phyloP scores from a whole-genome alignment of 1,140 invertebrate species.

The Heliconius hewitsoni region DNA sequence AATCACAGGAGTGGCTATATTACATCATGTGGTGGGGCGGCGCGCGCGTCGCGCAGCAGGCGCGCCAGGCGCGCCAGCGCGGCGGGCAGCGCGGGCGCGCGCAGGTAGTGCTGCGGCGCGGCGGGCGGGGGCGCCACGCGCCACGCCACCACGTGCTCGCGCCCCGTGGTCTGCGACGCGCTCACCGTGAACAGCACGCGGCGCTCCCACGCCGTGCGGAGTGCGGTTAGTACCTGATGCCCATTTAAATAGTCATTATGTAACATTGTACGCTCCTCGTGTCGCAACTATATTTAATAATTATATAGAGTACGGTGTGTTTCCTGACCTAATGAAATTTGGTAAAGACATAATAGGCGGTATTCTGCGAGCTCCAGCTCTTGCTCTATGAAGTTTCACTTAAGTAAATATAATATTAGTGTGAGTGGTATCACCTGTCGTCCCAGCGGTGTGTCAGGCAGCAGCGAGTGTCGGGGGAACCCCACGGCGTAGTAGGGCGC shows the following conservation, averaged over 20 bases:
- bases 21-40: too few relatives aligned
- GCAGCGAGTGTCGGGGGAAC: constrained; percentile 90
- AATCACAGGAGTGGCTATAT: too few relatives aligned
- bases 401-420: too few relatives aligned
- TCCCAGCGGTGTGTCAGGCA: constrained; percentile 90
- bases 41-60: too few relatives aligned
- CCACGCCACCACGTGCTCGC: constrained; percentile 95
- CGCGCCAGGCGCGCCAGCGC: background rate
- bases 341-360: too few relatives aligned
- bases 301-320: too few relatives aligned
- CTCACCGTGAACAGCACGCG: constrained; percentile 93
- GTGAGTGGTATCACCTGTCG: constrained; percentile 67
- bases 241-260: too few relatives aligned
- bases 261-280: too few relatives aligned
- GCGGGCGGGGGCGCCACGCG: constrained; percentile 85
- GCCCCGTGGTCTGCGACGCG: constrained; percentile 92
- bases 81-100: constrained; percentile 29
- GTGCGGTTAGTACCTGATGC: constrained; percentile 83
- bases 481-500: constrained; percentile 92
- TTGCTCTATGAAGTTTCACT: too few relatives aligned
- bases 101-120: constrained; percentile 44
- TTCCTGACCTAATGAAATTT: too few relatives aligned
- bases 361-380: too few relatives aligned
- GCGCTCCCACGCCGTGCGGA: constrained; percentile 90
- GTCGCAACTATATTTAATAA: too few relatives aligned